phyloP scores from a whole-genome alignment of 2,888 invertebrate species.

The Acanthosepion lycidas region DNA sequence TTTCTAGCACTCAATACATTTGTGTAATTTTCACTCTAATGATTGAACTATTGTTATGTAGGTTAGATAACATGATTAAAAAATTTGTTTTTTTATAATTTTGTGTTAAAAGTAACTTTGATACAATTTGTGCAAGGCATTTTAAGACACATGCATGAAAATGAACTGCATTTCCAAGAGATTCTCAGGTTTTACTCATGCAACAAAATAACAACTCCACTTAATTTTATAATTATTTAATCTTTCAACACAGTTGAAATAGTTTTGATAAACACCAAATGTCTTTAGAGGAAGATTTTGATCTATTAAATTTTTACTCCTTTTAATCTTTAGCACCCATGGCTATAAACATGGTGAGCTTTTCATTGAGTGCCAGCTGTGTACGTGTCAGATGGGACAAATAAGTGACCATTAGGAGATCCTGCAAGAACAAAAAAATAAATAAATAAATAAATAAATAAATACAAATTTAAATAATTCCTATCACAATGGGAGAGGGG shows the following conservation, averaged over 20 bases:
- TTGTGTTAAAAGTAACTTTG: neutral
- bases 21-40: no score
- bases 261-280: neutral
- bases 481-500: neutral
- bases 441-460: conserved; percentile 22
- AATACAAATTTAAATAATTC: neutral
- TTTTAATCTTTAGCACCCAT: conserved; percentile 34
- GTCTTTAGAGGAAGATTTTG: neutral
- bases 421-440: conserved; percentile 77
- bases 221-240: neutral
- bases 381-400: conserved; percentile 96
- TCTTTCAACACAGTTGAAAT: conserved; percentile 33
- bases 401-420: conserved; percentile 96
- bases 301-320: neutral
- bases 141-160: neutral
- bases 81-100: no score
- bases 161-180: no score
- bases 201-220: neutral
- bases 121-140: neutral
- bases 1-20: no score
- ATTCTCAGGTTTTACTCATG: neutral
- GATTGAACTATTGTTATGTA: no score
- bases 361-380: conserved; percentile 96
- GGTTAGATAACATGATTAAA: no score
- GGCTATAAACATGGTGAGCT: conserved; percentile 78